Evolutionary conservation across 2,113 vertebrate species (phyloP).

Genomic region (Talpa occidentalis): DNA sequence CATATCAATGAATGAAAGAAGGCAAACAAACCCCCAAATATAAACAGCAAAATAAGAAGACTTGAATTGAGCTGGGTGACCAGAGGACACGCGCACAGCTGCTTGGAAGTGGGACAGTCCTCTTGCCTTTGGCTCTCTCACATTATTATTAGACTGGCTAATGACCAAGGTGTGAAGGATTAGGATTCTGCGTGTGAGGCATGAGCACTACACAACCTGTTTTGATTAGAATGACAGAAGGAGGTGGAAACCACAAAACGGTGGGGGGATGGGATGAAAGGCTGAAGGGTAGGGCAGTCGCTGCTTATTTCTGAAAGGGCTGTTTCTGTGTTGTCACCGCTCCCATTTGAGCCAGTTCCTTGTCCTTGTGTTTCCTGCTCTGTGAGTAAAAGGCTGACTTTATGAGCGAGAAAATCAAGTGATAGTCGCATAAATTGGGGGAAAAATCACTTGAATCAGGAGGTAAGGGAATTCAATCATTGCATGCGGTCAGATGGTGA

Average conservation of each 20-base stretch:
- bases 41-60: slow-evolving; percentile 57
- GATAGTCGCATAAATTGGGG: neutral
- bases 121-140: slow-evolving; percentile 65
- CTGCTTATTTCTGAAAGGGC: neutral
- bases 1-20: slow-evolving; percentile 2
- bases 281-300: fast-evolving
- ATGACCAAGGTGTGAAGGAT: slow-evolving; percentile 62
- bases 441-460: neutral
- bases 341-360: neutral
- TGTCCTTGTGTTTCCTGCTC: neutral
- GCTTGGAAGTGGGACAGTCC: slow-evolving; percentile 75
- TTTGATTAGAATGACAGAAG: slow-evolving; percentile 26
- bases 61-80: slow-evolving; percentile 59
- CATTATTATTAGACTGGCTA: slow-evolving; percentile 77
- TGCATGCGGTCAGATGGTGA: neutral
- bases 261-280: neutral
- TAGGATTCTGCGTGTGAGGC: slow-evolving; percentile 5
- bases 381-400: neutral
- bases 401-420: neutral
- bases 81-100: slow-evolving; percentile 73
- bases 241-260: neutral
- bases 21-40: neutral
- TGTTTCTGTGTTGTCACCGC: neutral
- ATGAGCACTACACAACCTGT: neutral
- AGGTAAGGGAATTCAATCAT: neutral